These are phyloP conservation scores for Aphelenchoides bicaudatus DNA, from an alignment of 2,888 invertebrate genomes.

Conservation along the genomic window DNA sequence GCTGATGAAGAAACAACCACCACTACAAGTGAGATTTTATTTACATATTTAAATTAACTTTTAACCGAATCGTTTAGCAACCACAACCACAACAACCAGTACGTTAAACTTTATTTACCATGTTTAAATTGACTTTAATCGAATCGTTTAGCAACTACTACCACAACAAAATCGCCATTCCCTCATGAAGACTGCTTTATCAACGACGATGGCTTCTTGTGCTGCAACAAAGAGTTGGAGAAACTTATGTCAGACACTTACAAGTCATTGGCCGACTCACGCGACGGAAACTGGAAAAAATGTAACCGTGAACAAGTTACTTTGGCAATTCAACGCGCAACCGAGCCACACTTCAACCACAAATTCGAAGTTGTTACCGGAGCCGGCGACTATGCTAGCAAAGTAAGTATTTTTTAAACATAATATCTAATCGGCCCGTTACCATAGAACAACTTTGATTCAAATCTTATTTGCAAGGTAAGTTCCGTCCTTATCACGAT, in stretches of 20 bases:
- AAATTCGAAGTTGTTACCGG: slow-evolving; percentile 23
- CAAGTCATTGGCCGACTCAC: slow-evolving; percentile 25
- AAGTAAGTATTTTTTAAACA: too few species aligned
- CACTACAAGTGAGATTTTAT: slow-evolving; percentile 1
- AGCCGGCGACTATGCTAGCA: slow-evolving; percentile 24
- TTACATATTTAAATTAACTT: slow-evolving; percentile 4
- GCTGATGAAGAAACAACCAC: slow-evolving; percentile 3
- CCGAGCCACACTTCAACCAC: slow-evolving; percentile 16
- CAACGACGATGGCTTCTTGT: slow-evolving; percentile 37
- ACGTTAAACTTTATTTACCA: too few species aligned
- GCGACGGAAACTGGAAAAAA: slow-evolving; percentile 35
- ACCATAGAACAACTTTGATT: slow-evolving; percentile 25
- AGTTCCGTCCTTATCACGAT: slow-evolving; percentile 32
- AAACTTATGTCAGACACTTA: slow-evolving; percentile 35
- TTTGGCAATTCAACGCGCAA: slow-evolving; percentile 20
- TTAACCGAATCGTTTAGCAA: too few species aligned
- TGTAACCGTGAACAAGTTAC: slow-evolving; percentile 19
- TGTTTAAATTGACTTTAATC: too few species aligned
- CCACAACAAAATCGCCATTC: too few species aligned
- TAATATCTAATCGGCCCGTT: too few species aligned
- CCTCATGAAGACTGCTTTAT: slow-evolving; percentile 31
- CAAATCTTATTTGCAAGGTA: slow-evolving; percentile 35
- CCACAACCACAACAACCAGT: too few species aligned
- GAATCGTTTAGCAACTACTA: too few species aligned
- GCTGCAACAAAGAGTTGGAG: slow-evolving; percentile 30